Base-by-base conservation (phyloP, 1,140 invertebrate species). In the Araneus ventricosus region DNA sequence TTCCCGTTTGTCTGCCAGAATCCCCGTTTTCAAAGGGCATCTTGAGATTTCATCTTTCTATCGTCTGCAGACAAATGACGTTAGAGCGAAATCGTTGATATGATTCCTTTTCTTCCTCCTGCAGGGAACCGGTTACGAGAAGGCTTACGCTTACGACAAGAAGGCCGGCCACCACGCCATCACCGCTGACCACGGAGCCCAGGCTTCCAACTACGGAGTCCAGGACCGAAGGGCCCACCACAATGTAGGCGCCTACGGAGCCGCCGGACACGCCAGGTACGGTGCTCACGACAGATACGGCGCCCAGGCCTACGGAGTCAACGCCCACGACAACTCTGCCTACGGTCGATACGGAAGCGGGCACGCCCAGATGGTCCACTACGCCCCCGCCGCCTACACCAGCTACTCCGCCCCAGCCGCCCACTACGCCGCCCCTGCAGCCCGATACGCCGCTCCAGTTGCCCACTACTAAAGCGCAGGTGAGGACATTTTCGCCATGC, bases 71-170 rank as follows among this genome's bases (percentile, higher is more conserved):
- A n/a, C n/a, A n/a, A n/a, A n/a, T n/a, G n/a, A n/a, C n/a, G n/a
- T n/a, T n/a, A n/a, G n/a, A n/a, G n/a, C n/a, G n/a, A n/a, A n/a
- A n/a, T n/a, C n/a, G n/a, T n/a, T n/a, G n/a, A n/a, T n/a, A n/a
- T n/a, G n/a, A n/a, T n/a, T n/a, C n/a, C n/a, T n/a, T n/a, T n/a
- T n/a, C n/a, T n/a, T n/a, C n/a, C n/a, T n/a, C n/a, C n/a, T n/a
- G n/a, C 91, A 90, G 59, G 93, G 93, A 79, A 67, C 89, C 45
- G 93, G 93, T 80, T 94, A 91, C 89, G 89, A 90, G 57, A 90
- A 88, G 87, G 93, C 93, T 24, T 93, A 93, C 88, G 88, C 88
- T 4, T 93, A 93, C 88, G 93, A 94, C 89, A 94, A 94, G 88
- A 90, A 91, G 67, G 93, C 93, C 57, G 93, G 93, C 57, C 67